phyloP scores from a whole-genome alignment of 1,140 invertebrate species.

The Streblospio benedicti region DNA sequence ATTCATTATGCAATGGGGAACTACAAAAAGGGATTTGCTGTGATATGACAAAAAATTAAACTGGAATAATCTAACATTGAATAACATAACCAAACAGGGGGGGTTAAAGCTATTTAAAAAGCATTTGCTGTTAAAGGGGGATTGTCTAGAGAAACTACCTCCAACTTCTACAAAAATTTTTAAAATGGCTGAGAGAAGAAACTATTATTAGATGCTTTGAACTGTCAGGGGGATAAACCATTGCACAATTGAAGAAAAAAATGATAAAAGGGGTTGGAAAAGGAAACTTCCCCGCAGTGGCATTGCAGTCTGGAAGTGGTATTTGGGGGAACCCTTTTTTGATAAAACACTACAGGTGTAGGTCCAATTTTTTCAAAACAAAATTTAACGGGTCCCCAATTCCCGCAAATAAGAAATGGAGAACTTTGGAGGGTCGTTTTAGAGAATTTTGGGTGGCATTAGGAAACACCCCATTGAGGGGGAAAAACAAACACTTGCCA shows the following conservation, averaged over 20 bases:
- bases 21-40: slow-evolving; percentile 71
- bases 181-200: slow-evolving; percentile 73
- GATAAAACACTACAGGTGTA: slow-evolving; percentile 50
- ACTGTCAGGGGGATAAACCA: slow-evolving; percentile 71
- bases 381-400: slow-evolving; percentile 77
- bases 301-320: slow-evolving; percentile 29
- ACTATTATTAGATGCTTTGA: slow-evolving; percentile 76
- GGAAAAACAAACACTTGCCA: slow-evolving; percentile 58
- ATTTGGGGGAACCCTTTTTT: background rate
- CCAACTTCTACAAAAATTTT: slow-evolving; percentile 65
- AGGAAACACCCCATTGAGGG: slow-evolving; percentile 45
- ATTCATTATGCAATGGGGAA: slow-evolving; percentile 77
- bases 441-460: slow-evolving; percentile 46
- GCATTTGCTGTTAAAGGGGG: slow-evolving; percentile 54
- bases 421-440: slow-evolving; percentile 44
- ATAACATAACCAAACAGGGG: slow-evolving; percentile 69
- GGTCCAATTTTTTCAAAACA: slow-evolving; percentile 79
- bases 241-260: slow-evolving; percentile 84
- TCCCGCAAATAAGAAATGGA: slow-evolving; percentile 69
- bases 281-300: slow-evolving; percentile 56
- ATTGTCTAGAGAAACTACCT: slow-evolving; percentile 73
- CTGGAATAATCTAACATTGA: slow-evolving; percentile 71
- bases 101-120: slow-evolving; percentile 86
- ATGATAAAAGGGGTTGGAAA: slow-evolving; percentile 55
- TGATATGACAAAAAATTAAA: slow-evolving; percentile 76